Percentiles rank a stretch among this genome's conserved stretches.
These are phyloP conservation scores for Caenorhabditis sp. DNA, from an alignment of 2,888 invertebrate species.

Conservation along the genomic window DNA sequence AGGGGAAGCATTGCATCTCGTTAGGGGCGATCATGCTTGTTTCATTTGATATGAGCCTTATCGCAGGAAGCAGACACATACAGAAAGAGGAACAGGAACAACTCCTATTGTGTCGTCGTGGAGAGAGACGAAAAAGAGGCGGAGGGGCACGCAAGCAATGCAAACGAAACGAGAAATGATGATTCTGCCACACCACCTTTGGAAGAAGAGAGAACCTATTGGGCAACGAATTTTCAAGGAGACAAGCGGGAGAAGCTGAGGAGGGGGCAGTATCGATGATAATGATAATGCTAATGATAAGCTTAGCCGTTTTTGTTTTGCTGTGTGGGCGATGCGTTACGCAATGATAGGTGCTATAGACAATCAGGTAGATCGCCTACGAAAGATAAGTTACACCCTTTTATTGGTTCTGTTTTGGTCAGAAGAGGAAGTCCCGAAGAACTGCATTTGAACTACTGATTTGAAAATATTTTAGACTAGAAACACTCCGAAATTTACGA, in stretches of 20 bases:
- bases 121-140: constrained; percentile 11
- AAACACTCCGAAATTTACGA: too few species aligned
- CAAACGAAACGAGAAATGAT: constrained; percentile 55
- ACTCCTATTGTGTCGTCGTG: constrained; percentile 52
- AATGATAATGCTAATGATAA: too few species aligned
- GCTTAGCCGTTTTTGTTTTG: constrained; percentile 39
- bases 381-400: background rate
- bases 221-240: constrained; percentile 28
- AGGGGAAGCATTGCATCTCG: constrained; percentile 46
- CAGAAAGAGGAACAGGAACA: constrained; percentile 56
- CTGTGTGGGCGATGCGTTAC: too few species aligned
- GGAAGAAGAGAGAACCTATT: constrained; percentile 27
- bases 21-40: constrained; percentile 54
- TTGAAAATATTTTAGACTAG: too few species aligned
- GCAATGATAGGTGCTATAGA: constrained; percentile 17
- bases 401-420: too few species aligned
- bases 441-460: too few species aligned
- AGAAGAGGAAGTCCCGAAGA: too few species aligned
- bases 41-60: constrained; percentile 57
- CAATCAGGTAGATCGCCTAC: too few species aligned
- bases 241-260: background rate
- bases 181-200: constrained; percentile 50
- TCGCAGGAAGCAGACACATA: constrained; percentile 33
- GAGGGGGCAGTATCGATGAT: background rate
- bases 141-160: constrained; percentile 48